Percentiles rank a stretch among this genome's conserved stretches.
Evolutionary conservation across 2,113 vertebrate species (phyloP).

Genomic region (Semicossyphus pulcher): DNA sequence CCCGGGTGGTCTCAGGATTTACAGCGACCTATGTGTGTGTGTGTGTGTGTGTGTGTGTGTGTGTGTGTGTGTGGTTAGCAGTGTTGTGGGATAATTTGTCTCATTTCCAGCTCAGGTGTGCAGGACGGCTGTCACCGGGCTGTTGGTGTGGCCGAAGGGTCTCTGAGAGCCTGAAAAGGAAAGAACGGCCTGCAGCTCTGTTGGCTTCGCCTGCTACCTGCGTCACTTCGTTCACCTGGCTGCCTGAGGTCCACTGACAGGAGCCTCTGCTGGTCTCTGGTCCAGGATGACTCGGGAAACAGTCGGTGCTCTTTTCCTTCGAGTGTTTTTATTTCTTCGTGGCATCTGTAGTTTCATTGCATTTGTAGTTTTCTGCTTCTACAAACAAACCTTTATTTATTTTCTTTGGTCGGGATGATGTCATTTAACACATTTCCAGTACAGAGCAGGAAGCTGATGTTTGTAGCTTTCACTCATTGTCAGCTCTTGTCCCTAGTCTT

Average conservation of each 20-base stretch:
- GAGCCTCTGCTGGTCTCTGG: neutral
- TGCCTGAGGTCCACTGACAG: conserved; percentile 10
- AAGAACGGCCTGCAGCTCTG: neutral
- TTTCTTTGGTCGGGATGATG: no score
- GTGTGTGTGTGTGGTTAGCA: conserved; percentile 19
- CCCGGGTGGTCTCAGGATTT: conserved; percentile 65
- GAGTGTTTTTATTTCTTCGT: no score
- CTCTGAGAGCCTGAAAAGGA: conserved; percentile 2
- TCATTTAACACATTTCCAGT: no score
- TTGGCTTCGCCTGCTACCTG: neutral
- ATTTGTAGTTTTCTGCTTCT: no score
- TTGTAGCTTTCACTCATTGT: no score
- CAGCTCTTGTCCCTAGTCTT: no score
- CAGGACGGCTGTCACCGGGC: neutral
- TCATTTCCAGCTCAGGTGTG: conserved; percentile 20
- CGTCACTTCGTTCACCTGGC: conserved; percentile 4
- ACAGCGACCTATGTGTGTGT: conserved; percentile 28
- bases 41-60: conserved; percentile 19
- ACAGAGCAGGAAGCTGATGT: no score
- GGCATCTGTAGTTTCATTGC: no score
- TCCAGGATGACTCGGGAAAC: neutral
- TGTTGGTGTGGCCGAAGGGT: neutral
- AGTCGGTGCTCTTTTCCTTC: no score
- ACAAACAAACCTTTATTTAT: no score
- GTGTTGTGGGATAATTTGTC: conserved; percentile 36